Conservation (phyloP, 2,888 invertebrate genomes). For the Myopa tessellatipennis region DNA sequence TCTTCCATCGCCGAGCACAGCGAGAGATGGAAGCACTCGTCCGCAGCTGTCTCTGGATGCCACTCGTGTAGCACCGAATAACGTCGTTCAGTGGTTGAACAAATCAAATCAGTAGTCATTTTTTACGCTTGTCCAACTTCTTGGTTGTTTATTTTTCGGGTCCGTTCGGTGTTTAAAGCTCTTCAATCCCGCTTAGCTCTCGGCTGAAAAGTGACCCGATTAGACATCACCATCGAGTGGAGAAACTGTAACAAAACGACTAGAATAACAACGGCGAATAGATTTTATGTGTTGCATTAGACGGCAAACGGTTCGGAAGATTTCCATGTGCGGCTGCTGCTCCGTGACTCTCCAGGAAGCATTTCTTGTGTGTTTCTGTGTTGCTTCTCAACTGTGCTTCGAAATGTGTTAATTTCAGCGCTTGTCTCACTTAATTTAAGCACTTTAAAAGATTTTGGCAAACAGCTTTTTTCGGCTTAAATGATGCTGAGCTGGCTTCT, state of each 20-base stretch:
- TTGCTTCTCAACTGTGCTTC: neutral
- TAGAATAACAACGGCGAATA: conserved; percentile 15
- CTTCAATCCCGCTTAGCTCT: neutral
- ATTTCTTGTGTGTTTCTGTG: neutral
- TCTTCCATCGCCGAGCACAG: no score
- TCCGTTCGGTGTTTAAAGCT: neutral
- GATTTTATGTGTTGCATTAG: conserved; percentile 34
- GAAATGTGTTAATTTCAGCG: conserved; percentile 38
- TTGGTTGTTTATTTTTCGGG: neutral
- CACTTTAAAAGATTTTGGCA: conserved; percentile 29
- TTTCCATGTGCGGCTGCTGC: neutral
- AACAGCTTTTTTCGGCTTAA: conserved; percentile 18
- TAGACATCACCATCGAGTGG: conserved; percentile 26
- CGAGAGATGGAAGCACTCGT: no score
- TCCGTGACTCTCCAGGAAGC: neutral
- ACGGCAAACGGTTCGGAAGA: neutral
- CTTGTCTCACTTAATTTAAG: conserved; percentile 33
- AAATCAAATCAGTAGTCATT: no score
- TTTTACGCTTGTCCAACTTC: no score
- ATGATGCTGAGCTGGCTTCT: neutral
- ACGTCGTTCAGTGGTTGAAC: no score
- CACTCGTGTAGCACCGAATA: no score
- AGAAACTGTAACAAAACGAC: conserved; percentile 12
- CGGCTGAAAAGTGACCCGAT: conserved; percentile 37
- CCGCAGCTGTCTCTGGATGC: no score